Conservation (phyloP, 2,888 invertebrate genomes). For the Habroteleia sp. region DNA sequence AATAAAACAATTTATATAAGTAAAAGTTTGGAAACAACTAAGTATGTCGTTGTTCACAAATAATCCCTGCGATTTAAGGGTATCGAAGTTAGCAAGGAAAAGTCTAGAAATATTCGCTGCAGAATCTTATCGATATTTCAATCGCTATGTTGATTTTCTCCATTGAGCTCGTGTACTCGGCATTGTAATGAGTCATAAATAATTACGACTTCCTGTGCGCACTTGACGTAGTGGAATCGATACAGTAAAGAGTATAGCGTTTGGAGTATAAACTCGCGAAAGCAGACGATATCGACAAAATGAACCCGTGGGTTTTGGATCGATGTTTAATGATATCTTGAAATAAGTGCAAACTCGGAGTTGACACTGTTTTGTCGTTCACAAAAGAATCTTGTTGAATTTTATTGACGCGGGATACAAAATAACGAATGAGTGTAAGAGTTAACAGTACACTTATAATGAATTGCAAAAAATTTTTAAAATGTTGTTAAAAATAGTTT, state of each 20-base stretch:
- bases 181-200: constrained; percentile 78
- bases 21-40: not conserved
- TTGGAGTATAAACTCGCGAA: constrained; percentile 48
- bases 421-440: too few relatives aligned
- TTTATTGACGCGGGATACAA: too few relatives aligned
- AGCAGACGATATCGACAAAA: constrained; percentile 56
- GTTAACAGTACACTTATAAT: too few relatives aligned
- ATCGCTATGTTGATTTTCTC: constrained; percentile 74
- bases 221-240: constrained; percentile 45
- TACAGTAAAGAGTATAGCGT: constrained; percentile 44
- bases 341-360: too few relatives aligned
- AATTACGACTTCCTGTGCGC: constrained; percentile 69
- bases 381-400: too few relatives aligned
- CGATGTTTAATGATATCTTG: constrained; percentile 34
- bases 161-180: constrained; percentile 65
- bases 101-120: constrained; percentile 75
- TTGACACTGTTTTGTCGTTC: too few relatives aligned
- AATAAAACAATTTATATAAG: not conserved
- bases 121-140: constrained; percentile 71
- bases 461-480: too few relatives aligned
- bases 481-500: too few relatives aligned
- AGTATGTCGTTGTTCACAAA: not conserved
- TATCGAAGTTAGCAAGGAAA: constrained; percentile 41
- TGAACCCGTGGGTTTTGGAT: constrained; percentile 29
- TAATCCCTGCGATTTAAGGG: not conserved